A percentile compares a stretch with the other conserved stretches of the same genome.
These are phyloP conservation scores for Hemibagrus wyckioides DNA, from an alignment of 2,113 vertebrate genomes.

Conservation along the genomic window DNA sequence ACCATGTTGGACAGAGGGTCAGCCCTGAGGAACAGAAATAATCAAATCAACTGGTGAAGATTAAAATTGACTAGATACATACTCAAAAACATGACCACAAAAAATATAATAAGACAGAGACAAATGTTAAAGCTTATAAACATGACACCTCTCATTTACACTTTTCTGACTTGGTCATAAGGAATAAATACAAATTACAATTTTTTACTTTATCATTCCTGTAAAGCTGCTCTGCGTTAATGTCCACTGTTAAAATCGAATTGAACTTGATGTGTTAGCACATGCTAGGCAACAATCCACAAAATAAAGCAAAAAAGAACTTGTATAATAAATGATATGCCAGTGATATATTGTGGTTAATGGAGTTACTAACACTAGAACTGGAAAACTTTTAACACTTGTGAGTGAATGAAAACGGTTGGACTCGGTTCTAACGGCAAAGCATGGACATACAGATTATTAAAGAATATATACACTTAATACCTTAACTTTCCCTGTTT, in stretches of 20 bases:
- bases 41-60: not conserved
- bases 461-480: not conserved
- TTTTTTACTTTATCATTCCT: no score
- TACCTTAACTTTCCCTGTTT: not conserved
- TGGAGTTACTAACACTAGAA: not conserved
- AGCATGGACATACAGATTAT: not conserved
- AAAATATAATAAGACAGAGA: not conserved
- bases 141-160: not conserved
- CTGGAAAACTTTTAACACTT: not conserved
- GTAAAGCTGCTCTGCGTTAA: no score
- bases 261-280: not conserved
- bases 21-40: constrained; percentile 72
- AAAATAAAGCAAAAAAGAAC: not conserved
- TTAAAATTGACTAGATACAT: not conserved
- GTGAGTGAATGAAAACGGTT: not conserved
- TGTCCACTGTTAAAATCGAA: no score
- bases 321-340: no score
- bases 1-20: constrained; percentile 95
- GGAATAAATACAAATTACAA: no score
- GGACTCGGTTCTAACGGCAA: not conserved
- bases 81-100: not conserved
- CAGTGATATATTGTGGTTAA: no score
- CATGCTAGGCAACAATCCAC: not conserved
- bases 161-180: no score
- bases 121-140: not conserved